Evolutionary conservation across 2,113 vertebrate genomes (phyloP).

Genomic region (Psittacus erithacus): DNA sequence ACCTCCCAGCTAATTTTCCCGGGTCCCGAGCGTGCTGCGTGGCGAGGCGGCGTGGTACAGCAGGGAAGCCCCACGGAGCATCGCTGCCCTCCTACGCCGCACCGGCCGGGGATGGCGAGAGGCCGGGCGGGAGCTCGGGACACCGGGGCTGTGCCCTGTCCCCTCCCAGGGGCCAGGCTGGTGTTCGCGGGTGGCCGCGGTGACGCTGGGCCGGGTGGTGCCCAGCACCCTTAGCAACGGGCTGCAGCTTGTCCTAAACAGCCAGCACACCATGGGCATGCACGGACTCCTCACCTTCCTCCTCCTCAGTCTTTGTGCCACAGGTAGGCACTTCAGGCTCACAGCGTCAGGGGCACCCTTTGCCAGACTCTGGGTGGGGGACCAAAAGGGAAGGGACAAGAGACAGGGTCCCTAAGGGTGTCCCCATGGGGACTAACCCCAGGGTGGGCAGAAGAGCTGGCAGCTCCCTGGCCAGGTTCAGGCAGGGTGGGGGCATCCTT

Average conservation of each 20-base stretch:
- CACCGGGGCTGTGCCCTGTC: not conserved
- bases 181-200: not conserved
- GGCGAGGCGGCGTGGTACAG: not conserved
- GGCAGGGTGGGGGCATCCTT: not conserved
- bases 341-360: rapidly evolving
- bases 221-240: slow-evolving; percentile 25
- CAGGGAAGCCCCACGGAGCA: not conserved
- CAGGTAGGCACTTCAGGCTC: slow-evolving; percentile 12
- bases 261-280: not conserved
- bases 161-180: not conserved
- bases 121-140: not conserved
- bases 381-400: not conserved
- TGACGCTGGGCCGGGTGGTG: not conserved
- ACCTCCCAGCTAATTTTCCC: not conserved
- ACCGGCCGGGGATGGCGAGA: rapidly evolving
- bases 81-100: not conserved
- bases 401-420: rapidly evolving
- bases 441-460: not conserved
- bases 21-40: not conserved
- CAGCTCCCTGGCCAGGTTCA: not conserved
- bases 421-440: not conserved
- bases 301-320: not conserved
- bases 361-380: not conserved
- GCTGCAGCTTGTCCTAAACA: slow-evolving; percentile 50
- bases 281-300: not conserved